phyloP scores from a whole-genome alignment of 2,113 vertebrate species.

The Dascyllus trimaculatus region DNA sequence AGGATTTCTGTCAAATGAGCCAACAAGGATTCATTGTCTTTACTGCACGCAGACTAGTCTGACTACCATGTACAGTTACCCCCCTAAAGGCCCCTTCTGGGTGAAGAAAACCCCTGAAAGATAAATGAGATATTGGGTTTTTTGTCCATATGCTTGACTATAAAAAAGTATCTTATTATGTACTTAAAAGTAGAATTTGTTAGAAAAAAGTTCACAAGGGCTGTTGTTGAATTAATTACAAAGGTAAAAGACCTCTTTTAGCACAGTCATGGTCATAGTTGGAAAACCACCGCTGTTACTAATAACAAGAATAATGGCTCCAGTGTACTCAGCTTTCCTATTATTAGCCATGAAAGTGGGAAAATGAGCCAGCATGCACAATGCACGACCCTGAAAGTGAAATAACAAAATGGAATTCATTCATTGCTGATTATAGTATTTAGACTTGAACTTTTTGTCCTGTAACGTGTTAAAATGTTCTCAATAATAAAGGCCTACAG shows the following conservation, averaged over 20 bases:
- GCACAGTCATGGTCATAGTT: neutral
- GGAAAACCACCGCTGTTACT: neutral
- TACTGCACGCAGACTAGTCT: too few species aligned
- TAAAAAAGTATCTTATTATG: neutral
- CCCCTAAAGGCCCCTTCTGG: too few species aligned
- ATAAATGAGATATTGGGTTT: neutral
- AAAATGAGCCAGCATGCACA: neutral
- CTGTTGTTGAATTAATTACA: neutral
- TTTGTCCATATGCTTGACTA: neutral
- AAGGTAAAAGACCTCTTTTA: neutral
- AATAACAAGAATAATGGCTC: neutral
- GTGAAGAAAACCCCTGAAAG: too few species aligned
- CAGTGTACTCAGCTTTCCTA: neutral
- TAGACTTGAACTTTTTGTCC: neutral
- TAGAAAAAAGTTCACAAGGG: too few species aligned
- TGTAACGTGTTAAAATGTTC: neutral
- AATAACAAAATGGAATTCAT: neutral
- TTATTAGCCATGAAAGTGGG: neutral
- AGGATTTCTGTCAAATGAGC: too few species aligned
- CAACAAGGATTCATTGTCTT: too few species aligned
- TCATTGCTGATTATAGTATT: neutral
- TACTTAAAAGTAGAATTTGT: neutral
- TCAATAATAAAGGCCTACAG: neutral
- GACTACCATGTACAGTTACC: too few species aligned
- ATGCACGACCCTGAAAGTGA: neutral